Base-by-base conservation (phyloP, 64 coral and sea anemone genomes). In the Pocillopora verrucosa region DNA sequence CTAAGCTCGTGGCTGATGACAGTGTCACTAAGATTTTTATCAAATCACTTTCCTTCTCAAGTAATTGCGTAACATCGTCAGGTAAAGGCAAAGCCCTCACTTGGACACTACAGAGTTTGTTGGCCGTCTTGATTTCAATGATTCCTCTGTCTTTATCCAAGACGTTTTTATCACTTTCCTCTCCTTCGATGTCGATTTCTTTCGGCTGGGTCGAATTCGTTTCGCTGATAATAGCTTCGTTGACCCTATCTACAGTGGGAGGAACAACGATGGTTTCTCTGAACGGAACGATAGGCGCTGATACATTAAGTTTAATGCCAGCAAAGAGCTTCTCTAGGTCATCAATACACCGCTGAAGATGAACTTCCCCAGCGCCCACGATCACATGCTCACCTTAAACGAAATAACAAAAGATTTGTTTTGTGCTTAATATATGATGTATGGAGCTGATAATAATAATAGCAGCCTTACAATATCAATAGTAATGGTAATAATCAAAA, bases 271-370 rank as follows among this genome's bases (percentile, higher is more conserved):
- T 89, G 16, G 97, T 95, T 61, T 99, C 97, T 36, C 93, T 79
- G 88, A 99, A 99, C 60, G 97, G 97, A 24, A 99, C 89, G 35
- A 99, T 99, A 20, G 97, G 97, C 11, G 90, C 84, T 57, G 97
- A 99, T n/a, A 99, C 94, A 9, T 99, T 95, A 38, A 99, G 70
- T 58, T 94, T 88, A 25, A 99, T 90, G 59, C 94, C 41, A 5
- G 97, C 97, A 34, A 90, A 99, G 9, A 93, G 93, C 76, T 93
- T 80, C 74, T 91, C 93, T 16, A 99, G 75, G 60, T 99, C 97
- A 22, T 95, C 97, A 16, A 99, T 78, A 73, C 97, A 99, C 19
- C 91, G 83, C 80, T 99, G 91, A 9, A 99, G 80, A 89, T 99
- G 97, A 15, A 99, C 97, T 51, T 99, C 97, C 5, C 97, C 97